These are phyloP conservation scores for Phenacoccus solenopsis DNA, from an alignment of 1,140 invertebrate genomes.

Conservation along the genomic window DNA sequence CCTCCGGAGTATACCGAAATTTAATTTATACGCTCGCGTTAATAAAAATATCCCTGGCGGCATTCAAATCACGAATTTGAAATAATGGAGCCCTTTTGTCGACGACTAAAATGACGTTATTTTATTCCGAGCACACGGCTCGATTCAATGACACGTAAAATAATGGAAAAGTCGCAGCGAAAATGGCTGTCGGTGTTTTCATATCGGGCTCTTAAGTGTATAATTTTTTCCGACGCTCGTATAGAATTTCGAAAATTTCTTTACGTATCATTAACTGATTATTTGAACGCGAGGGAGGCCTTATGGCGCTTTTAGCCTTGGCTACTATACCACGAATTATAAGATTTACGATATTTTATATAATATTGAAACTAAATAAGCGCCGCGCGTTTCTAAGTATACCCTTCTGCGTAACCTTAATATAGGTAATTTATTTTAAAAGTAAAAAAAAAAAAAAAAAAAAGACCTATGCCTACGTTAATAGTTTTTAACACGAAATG, in stretches of 20 bases:
- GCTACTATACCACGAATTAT: too few relatives aligned
- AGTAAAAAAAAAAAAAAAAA: too few relatives aligned
- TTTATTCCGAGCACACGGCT: background rate
- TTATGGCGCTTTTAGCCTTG: too few relatives aligned
- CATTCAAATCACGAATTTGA: conserved; percentile 13
- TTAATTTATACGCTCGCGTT: too few relatives aligned
- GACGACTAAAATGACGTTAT: background rate
- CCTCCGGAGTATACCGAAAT: too few relatives aligned
- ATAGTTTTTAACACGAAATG: conserved; percentile 18
- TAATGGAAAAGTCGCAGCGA: background rate
- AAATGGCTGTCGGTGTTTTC: conserved; percentile 5
- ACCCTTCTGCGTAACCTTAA: background rate
- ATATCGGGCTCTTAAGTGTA: background rate
- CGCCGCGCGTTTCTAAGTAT: background rate
- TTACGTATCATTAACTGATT: too few relatives aligned
- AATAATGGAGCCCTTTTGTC: conserved; percentile 14
- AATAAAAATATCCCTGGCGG: too few relatives aligned
- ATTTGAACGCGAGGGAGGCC: too few relatives aligned
- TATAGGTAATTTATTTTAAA: background rate
- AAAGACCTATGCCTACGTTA: conserved; percentile 6
- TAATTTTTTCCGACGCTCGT: background rate
- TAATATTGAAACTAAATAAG: background rate
- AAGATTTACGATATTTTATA: background rate
- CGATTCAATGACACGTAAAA: conserved; percentile 16
- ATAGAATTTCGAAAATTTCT: background rate